Conservation (phyloP, 2,113 vertebrate genomes). For the Lophochroa leadbeateri region DNA sequence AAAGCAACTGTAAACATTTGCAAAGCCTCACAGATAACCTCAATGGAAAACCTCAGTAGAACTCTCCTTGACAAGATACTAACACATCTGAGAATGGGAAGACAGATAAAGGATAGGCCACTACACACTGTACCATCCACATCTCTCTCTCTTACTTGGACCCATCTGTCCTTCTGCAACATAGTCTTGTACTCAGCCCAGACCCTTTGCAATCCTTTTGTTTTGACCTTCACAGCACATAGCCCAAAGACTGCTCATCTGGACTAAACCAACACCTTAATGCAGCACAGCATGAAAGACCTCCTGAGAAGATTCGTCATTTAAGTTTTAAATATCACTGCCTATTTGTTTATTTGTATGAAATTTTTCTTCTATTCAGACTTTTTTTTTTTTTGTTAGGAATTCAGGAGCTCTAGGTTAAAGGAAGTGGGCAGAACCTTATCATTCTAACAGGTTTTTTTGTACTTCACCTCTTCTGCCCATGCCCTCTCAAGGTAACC, state of each 20-base stretch:
- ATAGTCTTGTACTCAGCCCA: neutral
- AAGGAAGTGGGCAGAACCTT: neutral
- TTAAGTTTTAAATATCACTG: neutral
- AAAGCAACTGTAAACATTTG: neutral
- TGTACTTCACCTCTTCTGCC: neutral
- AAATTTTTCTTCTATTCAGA: neutral
- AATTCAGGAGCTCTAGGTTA: neutral
- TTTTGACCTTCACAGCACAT: neutral
- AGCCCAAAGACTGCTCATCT: neutral
- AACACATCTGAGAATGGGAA: neutral
- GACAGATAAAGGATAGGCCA: neutral
- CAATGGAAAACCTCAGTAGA: neutral
- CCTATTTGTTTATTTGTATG: neutral
- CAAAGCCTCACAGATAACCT: neutral
- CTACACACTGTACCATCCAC: neutral
- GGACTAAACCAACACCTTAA: neutral
- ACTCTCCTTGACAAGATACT: neutral
- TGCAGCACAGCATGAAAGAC: neutral
- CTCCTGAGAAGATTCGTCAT: neutral
- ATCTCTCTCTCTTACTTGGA: neutral
- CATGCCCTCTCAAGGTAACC: fast-evolving
- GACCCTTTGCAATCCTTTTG: neutral
- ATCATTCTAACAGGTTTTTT: neutral
- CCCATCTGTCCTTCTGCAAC: neutral
- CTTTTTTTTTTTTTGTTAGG: neutral